Conservation (phyloP, 2,113 vertebrate species). For the Campylorhamphus procurvoides region DNA sequence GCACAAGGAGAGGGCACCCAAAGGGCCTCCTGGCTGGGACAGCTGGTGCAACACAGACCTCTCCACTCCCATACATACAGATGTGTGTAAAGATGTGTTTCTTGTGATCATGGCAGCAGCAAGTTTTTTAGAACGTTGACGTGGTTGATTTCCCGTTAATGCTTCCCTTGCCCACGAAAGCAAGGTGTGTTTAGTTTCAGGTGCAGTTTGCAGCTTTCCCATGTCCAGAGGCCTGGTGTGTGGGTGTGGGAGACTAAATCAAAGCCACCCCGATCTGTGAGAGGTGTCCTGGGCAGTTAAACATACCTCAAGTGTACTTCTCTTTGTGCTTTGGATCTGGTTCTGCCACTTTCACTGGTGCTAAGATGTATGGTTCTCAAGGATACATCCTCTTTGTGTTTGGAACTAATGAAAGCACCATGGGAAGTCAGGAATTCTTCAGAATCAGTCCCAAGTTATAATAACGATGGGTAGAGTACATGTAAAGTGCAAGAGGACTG, state of each 20-base stretch:
- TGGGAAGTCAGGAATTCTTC: background rate
- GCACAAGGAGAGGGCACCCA: background rate
- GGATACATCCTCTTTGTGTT: background rate
- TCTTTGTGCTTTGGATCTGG: background rate
- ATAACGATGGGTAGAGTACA: background rate
- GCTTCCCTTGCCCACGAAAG: background rate
- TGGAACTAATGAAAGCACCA: background rate
- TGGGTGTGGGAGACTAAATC: slow-evolving; percentile 46
- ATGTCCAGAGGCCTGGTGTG: background rate
- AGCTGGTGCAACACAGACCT: background rate
- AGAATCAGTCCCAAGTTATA: background rate
- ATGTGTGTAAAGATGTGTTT: background rate
- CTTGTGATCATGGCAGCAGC: background rate
- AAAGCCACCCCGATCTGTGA: background rate
- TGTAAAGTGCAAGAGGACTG: background rate
- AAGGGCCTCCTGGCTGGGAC: background rate
- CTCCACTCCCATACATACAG: background rate
- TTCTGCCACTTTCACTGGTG: background rate
- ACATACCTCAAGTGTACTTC: background rate
- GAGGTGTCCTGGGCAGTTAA: background rate
- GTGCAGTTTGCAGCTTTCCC: background rate
- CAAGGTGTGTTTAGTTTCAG: background rate
- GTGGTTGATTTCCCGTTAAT: accelerated
- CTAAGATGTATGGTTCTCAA: background rate
- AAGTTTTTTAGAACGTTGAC: background rate